Evolutionary conservation across 2,113 vertebrate genomes (phyloP).

Genomic region (Baryphthengus martii): DNA sequence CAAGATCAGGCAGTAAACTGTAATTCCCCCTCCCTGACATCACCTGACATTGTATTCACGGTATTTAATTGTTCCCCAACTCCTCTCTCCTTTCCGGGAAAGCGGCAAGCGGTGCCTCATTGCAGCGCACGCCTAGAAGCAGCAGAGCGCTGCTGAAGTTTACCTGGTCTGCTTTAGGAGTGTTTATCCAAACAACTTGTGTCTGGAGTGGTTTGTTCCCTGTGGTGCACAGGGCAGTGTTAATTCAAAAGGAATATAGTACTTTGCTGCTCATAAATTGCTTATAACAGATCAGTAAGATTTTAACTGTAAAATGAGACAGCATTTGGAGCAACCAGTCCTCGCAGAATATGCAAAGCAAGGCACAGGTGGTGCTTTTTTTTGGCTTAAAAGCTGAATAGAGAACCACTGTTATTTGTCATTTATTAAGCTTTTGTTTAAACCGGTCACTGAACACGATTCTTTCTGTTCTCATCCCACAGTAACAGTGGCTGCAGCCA

Average conservation of each 20-base stretch:
- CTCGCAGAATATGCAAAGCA: neutral
- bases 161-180: neutral
- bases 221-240: neutral
- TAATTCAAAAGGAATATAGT: neutral
- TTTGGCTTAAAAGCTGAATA: neutral
- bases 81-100: neutral
- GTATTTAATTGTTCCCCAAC: neutral
- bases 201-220: neutral
- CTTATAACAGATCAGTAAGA: fast-evolving
- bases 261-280: neutral
- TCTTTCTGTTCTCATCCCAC: neutral
- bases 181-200: neutral
- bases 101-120: neutral
- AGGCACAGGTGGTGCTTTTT: neutral
- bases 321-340: neutral
- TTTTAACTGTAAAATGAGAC: neutral
- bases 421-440: neutral
- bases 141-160: neutral
- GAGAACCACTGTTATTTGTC: neutral
- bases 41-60: neutral
- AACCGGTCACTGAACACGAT: neutral
- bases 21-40: neutral
- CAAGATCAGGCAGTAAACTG: neutral
- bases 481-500: neutral
- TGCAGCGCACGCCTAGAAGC: neutral